Conservation (phyloP, 1,140 invertebrate species). For the Oryctes rhinoceros region DNA sequence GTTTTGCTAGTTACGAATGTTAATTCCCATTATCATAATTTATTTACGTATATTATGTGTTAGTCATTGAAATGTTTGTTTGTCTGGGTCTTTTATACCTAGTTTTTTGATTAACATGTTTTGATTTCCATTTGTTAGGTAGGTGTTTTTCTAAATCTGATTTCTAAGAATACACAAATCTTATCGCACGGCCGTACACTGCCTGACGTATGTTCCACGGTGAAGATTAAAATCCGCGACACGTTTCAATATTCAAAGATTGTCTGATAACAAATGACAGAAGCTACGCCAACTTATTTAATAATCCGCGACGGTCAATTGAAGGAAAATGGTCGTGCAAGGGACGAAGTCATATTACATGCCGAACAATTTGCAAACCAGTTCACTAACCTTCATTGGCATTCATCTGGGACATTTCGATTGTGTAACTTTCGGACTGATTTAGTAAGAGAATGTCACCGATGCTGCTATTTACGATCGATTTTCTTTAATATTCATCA, state of each 20-base stretch:
- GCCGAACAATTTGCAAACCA: constrained; percentile 16
- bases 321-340: constrained; percentile 10
- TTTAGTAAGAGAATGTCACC: constrained; percentile 30
- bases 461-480: constrained; percentile 1
- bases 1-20: background rate
- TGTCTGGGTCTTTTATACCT: background rate
- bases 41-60: background rate
- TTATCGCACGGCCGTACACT: background rate
- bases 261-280: constrained; percentile 3
- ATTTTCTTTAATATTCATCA: constrained; percentile 30
- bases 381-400: constrained; percentile 33
- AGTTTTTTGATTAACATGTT: background rate
- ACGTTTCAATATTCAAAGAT: constrained; percentile 36
- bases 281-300: constrained; percentile 29
- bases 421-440: constrained; percentile 29
- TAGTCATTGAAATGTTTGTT: background rate
- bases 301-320: constrained; percentile 24
- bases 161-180: constrained; percentile 21
- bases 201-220: background rate
- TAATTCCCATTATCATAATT: background rate
- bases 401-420: constrained; percentile 32
- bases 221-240: constrained; percentile 4
- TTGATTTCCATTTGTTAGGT: background rate
- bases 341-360: constrained; percentile 9
- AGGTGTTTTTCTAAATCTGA: background rate